Conservation (phyloP, 92 coral and sea anemone species). For the Anthopleura xanthogrammica region DNA sequence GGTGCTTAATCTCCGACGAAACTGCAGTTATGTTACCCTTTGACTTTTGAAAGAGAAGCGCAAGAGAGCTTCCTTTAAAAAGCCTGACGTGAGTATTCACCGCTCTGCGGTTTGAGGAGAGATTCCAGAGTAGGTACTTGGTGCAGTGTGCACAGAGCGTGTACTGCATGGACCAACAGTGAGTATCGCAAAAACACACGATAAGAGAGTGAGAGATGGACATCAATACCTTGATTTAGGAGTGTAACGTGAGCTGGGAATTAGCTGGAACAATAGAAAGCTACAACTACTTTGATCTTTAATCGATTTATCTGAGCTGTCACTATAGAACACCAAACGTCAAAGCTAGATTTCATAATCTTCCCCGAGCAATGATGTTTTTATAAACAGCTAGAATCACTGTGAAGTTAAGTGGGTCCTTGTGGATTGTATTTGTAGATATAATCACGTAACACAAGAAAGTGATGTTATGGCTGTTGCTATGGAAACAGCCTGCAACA, state of each 20-base stretch:
- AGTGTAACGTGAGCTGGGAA: conserved; percentile 12
- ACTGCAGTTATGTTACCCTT: not conserved
- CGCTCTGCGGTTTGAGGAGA: not conserved
- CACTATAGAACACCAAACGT: not conserved
- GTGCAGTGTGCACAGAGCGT: not conserved
- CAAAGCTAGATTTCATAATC: not conserved
- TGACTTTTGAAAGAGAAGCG: not conserved
- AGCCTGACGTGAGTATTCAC: not conserved
- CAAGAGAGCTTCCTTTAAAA: not conserved
- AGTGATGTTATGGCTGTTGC: not conserved
- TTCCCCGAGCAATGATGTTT: not conserved
- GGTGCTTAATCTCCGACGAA: not conserved
- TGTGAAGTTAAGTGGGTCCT: not conserved
- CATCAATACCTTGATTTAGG: not conserved
- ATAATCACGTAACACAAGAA: not conserved
- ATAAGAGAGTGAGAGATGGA: not conserved
- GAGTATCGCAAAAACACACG: not conserved
- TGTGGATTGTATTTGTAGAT: not conserved
- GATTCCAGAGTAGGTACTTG: not conserved
- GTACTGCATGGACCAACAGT: not conserved
- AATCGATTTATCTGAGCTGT: not conserved
- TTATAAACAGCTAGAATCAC: not conserved
- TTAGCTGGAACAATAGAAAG: conserved; percentile 22
- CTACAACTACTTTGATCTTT: not conserved
- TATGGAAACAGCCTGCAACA: not conserved